Percentiles rank a stretch among this genome's conserved stretches.
Evolutionary conservation across 2,797 vertebrate species (phyloP).

Genomic region (Bovichtus variegatus): DNA sequence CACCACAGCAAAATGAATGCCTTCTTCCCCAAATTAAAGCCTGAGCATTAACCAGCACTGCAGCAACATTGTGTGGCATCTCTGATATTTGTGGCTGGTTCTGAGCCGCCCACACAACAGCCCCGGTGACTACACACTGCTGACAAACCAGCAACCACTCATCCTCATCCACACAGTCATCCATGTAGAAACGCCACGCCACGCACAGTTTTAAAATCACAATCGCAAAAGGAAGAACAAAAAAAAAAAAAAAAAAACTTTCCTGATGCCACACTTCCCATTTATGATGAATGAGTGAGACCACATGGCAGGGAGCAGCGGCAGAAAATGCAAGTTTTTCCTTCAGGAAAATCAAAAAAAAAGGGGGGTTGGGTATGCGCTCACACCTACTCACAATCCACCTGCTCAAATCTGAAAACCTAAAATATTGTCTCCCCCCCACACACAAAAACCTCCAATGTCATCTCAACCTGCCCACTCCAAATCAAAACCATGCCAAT

Average conservation of each 20-base stretch:
- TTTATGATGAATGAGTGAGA: constrained; percentile 29
- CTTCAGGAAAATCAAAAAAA: not conserved
- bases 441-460: constrained; percentile 15
- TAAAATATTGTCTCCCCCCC: not conserved
- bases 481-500: not conserved
- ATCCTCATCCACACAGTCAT: not conserved
- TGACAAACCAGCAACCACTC: constrained; percentile 38
- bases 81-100: constrained; percentile 64
- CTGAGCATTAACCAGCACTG: constrained; percentile 55
- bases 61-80: constrained; percentile 65
- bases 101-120: constrained; percentile 69
- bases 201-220: constrained; percentile 23
- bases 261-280: constrained; percentile 18
- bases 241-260: constrained; percentile 67
- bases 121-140: constrained; percentile 44
- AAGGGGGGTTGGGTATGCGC: constrained; percentile 29
- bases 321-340: constrained; percentile 45
- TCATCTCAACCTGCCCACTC: not conserved
- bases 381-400: constrained; percentile 66
- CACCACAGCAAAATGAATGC: not conserved
- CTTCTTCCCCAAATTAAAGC: constrained; percentile 9
- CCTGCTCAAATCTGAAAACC: constrained; percentile 60
- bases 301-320: constrained; percentile 54
- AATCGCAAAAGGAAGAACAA: constrained; percentile 6
- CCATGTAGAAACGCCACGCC: not conserved